Evolutionary conservation across 2,888 invertebrate genomes (phyloP).

Genomic region (Rhingia campestris): DNA sequence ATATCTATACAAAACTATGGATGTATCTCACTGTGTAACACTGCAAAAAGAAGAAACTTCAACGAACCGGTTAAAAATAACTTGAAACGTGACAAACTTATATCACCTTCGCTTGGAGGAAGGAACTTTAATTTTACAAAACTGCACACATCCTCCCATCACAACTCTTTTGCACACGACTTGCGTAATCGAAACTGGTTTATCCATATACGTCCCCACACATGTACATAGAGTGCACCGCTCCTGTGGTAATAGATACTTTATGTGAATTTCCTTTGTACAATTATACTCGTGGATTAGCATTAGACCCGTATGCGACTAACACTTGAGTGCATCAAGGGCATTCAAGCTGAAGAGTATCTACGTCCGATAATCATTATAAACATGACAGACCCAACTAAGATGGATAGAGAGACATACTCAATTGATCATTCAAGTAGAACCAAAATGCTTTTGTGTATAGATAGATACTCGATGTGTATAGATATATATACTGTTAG

Average conservation of each 20-base stretch:
- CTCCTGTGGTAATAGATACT: constrained; percentile 6
- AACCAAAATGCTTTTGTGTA: constrained; percentile 42
- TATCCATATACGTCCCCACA: not conserved
- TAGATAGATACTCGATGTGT: constrained; percentile 2
- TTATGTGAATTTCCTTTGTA: constrained; percentile 21
- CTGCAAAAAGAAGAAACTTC: constrained; percentile 11
- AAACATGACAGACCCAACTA: constrained; percentile 21
- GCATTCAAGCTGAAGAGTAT: constrained; percentile 36
- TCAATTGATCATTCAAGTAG: constrained; percentile 42
- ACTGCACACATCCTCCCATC: constrained; percentile 14
- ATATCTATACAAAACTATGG: not conserved
- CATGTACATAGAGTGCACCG: not conserved
- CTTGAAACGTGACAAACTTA: constrained; percentile 24
- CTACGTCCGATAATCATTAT: constrained; percentile 11
- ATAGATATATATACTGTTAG: not conserved
- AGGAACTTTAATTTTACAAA: not conserved
- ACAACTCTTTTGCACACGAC: constrained; percentile 11
- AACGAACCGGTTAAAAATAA: constrained; percentile 32
- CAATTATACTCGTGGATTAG: not conserved
- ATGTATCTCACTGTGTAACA: not conserved
- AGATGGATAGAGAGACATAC: constrained; percentile 18
- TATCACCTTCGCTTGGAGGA: constrained; percentile 7
- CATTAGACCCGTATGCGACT: constrained; percentile 21
- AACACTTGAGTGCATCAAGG: constrained; percentile 53
- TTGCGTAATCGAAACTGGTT: constrained; percentile 36